Evolutionary conservation across 2,113 vertebrate species (phyloP).

Genomic region (Paracyprichromis sp.): DNA sequence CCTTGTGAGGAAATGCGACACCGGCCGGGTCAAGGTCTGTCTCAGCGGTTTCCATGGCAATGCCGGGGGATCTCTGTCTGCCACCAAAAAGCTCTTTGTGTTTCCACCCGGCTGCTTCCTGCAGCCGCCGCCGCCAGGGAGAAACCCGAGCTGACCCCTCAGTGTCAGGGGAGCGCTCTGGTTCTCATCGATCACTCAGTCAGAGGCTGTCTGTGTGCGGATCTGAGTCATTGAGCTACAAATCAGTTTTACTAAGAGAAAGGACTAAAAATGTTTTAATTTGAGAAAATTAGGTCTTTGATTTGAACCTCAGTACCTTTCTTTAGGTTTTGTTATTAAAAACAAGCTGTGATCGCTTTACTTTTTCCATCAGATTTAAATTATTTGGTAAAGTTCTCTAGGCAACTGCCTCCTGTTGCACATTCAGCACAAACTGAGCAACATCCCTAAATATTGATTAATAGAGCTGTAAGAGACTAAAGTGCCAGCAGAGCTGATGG

Average conservation of each 20-base stretch:
- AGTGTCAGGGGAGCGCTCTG: conserved; percentile 4
- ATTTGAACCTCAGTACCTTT: background rate
- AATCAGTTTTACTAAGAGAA: background rate
- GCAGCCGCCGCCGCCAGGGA: background rate
- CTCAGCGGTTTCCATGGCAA: conserved; percentile 32
- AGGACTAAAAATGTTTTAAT: background rate
- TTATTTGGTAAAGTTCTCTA: background rate
- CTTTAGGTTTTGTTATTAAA: background rate
- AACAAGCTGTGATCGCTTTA: background rate
- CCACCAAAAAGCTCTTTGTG: conserved; percentile 13
- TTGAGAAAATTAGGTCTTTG: background rate
- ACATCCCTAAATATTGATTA: background rate
- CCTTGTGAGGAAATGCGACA: conserved; percentile 14
- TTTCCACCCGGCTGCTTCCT: conserved; percentile 10
- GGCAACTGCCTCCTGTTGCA: background rate
- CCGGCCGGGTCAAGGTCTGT: background rate
- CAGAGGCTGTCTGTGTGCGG: background rate
- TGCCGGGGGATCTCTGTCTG: background rate
- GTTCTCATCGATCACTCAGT: conserved; percentile 9
- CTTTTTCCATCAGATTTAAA: background rate
- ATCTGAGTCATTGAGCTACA: background rate
- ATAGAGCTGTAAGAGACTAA: background rate
- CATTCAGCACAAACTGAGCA: background rate
- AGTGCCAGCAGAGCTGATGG: background rate
- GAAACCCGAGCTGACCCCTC: conserved; percentile 37